Evolutionary conservation across 2,888 invertebrate genomes (phyloP).

Genomic region (Drosophila atroscutellata): DNA sequence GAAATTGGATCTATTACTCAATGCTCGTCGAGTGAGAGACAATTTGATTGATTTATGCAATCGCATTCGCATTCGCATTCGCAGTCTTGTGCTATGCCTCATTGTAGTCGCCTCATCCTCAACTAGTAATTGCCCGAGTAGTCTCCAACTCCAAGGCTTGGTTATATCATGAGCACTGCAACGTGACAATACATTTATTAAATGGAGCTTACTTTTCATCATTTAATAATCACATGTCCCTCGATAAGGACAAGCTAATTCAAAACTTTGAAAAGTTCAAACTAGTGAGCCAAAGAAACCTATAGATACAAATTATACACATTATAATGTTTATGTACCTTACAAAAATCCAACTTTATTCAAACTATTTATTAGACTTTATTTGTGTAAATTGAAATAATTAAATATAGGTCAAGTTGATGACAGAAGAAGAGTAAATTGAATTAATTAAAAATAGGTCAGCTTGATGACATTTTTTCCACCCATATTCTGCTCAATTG

Average conservation of each 20-base stretch:
- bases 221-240: background rate
- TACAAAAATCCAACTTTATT: background rate
- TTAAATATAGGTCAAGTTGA: background rate
- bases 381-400: background rate
- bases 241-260: background rate
- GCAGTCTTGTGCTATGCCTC: conserved; percentile 29
- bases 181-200: background rate
- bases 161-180: conserved; percentile 31
- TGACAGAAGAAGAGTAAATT: background rate
- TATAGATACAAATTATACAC: background rate
- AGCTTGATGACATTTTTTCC: background rate
- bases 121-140: conserved; percentile 46
- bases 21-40: conserved; percentile 73
- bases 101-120: conserved; percentile 49
- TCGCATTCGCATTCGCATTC: conserved; percentile 33
- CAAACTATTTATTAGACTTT: background rate
- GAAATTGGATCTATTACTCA: conserved; percentile 81
- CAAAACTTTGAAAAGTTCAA: background rate
- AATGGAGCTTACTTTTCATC: background rate
- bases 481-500: background rate
- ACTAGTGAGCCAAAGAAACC: background rate
- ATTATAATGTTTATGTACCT: background rate
- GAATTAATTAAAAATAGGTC: background rate
- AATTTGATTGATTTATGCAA: conserved; percentile 81
- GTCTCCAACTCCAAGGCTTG: conserved; percentile 21